These are phyloP conservation scores for Forbesichthys papilliferus DNA, from an alignment of 2,113 vertebrate genomes.

Conservation along the genomic window DNA sequence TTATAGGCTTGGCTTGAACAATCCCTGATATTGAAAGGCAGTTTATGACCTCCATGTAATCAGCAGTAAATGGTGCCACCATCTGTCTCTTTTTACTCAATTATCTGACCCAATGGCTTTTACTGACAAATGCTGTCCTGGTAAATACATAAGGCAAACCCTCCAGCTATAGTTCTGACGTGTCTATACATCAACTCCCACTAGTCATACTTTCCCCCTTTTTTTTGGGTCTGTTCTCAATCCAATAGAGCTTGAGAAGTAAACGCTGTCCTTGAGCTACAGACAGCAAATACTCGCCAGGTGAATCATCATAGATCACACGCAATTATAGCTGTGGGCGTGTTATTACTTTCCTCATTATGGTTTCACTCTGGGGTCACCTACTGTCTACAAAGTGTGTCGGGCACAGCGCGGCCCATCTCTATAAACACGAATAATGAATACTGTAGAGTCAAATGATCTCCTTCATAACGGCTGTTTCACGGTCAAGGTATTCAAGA, in stretches of 20 bases:
- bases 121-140: conserved; percentile 69
- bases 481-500: conserved; percentile 25
- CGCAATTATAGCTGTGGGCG: conserved; percentile 2
- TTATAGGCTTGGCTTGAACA: conserved; percentile 61
- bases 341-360: conserved; percentile 5
- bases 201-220: conserved; percentile 13
- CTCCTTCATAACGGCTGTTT: conserved; percentile 31
- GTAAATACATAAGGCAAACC: conserved; percentile 62
- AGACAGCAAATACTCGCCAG: not conserved
- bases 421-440: conserved; percentile 21
- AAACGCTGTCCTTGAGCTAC: conserved; percentile 10
- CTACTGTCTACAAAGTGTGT: conserved; percentile 11
- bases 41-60: conserved; percentile 78
- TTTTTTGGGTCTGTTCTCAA: conserved; percentile 24
- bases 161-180: conserved; percentile 35
- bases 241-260: not conserved
- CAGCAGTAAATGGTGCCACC: conserved; percentile 77
- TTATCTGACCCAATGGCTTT: conserved; percentile 78
- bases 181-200: conserved; percentile 40
- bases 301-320: conserved; percentile 15
- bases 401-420: not conserved
- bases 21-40: conserved; percentile 61
- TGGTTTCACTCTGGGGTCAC: conserved; percentile 10
- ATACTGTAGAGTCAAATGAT: conserved; percentile 23
- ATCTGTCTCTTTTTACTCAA: conserved; percentile 79